Evolutionary conservation across 2,797 vertebrate genomes (phyloP), one percentile per base, ranked within the genome.

Genomic region (Galago senegalensis): DNA sequence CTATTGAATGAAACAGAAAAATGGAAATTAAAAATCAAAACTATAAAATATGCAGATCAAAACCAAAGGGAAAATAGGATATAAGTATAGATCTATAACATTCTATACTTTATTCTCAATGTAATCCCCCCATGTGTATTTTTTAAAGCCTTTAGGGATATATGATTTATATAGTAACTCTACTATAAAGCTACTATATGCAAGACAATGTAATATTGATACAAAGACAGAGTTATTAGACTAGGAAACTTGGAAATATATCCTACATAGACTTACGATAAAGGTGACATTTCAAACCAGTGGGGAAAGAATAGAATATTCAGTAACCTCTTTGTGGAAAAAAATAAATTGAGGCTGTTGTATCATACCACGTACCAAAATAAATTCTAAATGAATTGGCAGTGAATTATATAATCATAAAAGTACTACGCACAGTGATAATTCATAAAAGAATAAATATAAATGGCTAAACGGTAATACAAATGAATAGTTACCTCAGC

Each of bases 401-500:
- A 82, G 31, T 96, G 14, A 82, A 81, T 96, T 92, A n/a, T 63
- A 63, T 92, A 93, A 69, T 58, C 40, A 34, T 61, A 90, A 95
- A 87, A 69, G 61, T 79, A 65, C 46, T 27, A 80, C 40, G 53
- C 40, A 40, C 18, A 65, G 13, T 89, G 70, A 58, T 92, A 60
- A 72, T 69, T 87, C 60, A 90, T 86, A 70, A 69, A 85, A 85
- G 76, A 91, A 82, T 61, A 87, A 56, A 49, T 49, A 18, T 20
- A 82, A 31, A 89, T 49, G 46, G 10, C 53, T 82, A 23, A 43
- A 82, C 72, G 29, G 7, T 61, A 23, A 53, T 77, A 56, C 21
- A 81, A 43, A 84, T 83, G 25, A 89, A 58, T 61, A 40, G 2
- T 90, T 77, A 76, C 10, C 29, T 81, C 29, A 63, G 90, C 34